A percentile compares a stretch with the other conserved stretches of the same genome.
Evolutionary conservation across 1,140 invertebrate genomes (phyloP).

Genomic region (Lordiphosa clarofinis): DNA sequence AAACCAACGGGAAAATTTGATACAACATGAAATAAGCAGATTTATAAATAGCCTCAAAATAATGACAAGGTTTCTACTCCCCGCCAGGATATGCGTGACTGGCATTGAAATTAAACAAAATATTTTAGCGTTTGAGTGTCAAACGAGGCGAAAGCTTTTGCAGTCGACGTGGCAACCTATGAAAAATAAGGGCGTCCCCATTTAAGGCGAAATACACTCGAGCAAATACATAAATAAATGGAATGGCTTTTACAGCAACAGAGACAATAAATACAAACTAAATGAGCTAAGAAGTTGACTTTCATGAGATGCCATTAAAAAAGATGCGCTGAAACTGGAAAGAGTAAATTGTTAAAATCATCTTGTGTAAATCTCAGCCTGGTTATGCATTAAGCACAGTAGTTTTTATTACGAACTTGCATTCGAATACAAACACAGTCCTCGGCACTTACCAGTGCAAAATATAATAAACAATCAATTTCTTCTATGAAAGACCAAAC

Average conservation of each 20-base stretch:
- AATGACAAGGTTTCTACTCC: constrained; percentile 19
- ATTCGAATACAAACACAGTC: no score
- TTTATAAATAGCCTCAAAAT: constrained; percentile 62
- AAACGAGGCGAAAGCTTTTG: constrained; percentile 49
- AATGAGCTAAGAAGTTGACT: neutral
- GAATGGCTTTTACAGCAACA: constrained; percentile 56
- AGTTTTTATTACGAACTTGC: no score
- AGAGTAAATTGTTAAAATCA: no score
- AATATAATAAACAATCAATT: no score
- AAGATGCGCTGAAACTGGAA: no score
- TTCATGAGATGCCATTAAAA: neutral
- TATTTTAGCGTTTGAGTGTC: constrained; percentile 54
- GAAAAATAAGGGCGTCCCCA: constrained; percentile 18
- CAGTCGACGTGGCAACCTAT: constrained; percentile 42
- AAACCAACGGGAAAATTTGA: constrained; percentile 22
- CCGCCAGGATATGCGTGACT: constrained; percentile 72
- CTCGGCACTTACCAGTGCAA: no score
- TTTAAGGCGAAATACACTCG: constrained; percentile 14
- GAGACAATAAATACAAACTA: constrained; percentile 23
- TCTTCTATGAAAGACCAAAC: no score
- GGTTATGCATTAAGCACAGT: no score
- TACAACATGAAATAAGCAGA: constrained; percentile 31
- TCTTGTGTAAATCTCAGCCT: no score
- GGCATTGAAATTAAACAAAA: constrained; percentile 68
- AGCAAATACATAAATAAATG: constrained; percentile 68